Base-by-base conservation (phyloP, 2,797 vertebrate genomes). In the Intellagama lesueurii region DNA sequence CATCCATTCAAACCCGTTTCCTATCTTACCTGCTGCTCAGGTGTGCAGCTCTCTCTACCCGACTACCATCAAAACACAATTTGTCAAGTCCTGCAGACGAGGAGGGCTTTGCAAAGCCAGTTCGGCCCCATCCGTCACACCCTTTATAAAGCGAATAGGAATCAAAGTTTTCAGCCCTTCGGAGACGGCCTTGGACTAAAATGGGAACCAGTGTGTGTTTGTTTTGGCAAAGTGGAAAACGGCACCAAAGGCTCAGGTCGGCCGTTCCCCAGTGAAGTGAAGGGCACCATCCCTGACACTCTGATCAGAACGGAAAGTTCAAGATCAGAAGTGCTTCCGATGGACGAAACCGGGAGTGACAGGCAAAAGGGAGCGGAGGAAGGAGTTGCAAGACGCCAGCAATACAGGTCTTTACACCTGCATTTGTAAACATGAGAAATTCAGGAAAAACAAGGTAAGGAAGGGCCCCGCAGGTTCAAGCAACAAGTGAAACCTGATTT, bases 341-440 rank as follows among this genome's bases (percentile, higher is more conserved):
- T 85, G 85, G 83, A 87, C 91, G 92, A 90, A 86, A 92, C 52
- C 87, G 87, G 40, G 90, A 93, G 70, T 22, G 32, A 56, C 88
- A 90, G 76, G 89, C 86, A 93, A 92, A 40, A 92, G 49, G 87
- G 77, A 76, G 44, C 87, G 40, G n/a, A 93, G 32, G 91, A 94
- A 75, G 75, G 68, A 68, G 68, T 64, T 49, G 76, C 68, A 89
- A 85, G 28, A 16, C 19, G 1, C 0, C 68, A 86, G 32, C 84
- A 82, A 24, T 0, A 0, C 5, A 88, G 87, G 2, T 1, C 52
- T 93, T 85, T 83, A 90, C 66, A 86, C 60, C 85, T 83, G 32
- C 66, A 83, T 87, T 83, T 80, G 49, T 81, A 75, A 88, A 70
- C 69, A 22, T 32, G 66, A 26, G 35, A 81, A 76, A 69, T 88